Base-by-base conservation (phyloP, 2,113 vertebrate genomes). In the Pithys albifrons region DNA sequence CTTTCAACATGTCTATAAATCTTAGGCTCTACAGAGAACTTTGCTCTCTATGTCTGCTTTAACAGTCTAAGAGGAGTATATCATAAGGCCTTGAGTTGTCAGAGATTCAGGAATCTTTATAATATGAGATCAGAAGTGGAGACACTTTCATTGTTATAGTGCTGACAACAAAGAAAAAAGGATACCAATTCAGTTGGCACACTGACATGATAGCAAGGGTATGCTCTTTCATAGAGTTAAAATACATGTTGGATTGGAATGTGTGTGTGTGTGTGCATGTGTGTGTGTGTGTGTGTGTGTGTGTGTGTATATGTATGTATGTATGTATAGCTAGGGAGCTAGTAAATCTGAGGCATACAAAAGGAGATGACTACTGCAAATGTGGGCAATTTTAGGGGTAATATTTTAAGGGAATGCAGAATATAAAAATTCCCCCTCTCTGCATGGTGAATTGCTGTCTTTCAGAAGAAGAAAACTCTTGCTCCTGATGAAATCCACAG, bases 1-100 rank as follows among this genome's bases (percentile, higher is more conserved):
- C 97, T 97, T 98, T 96, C 92, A 93, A 80, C 78, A 73, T 96
- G 96, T 97, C 96, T 97, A 98, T 98, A 98, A 98, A 98, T 98
- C 97, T 98, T 95, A 78, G 89, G 91, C 90, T 98, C 90, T 96
- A 86, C 91, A 96, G 96, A 98, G 97, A 98, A 97, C 97, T 96
- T 89, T 96, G 93, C 92, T 95, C 95, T 88, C 91, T 62, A 23
- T 88, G 66, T 86, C 96, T 97, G 74, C 92, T 95, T 96, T 93
- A 93, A 70, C 59, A 89, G 54, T 80, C 83, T 74, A 89, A 62
- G 58, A 92, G 91, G 74, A 97, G 94, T 98, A 97, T 96, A 98
- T 98, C 96, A 98, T 89, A 93, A 73, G 84, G 95, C 81, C 92
- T 97, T 83, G 76, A 85, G 83, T 91, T 97, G 96, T 97, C 96